phyloP scores from a whole-genome alignment of 2,888 invertebrate genomes.

The Rhagonycha lutea region DNA sequence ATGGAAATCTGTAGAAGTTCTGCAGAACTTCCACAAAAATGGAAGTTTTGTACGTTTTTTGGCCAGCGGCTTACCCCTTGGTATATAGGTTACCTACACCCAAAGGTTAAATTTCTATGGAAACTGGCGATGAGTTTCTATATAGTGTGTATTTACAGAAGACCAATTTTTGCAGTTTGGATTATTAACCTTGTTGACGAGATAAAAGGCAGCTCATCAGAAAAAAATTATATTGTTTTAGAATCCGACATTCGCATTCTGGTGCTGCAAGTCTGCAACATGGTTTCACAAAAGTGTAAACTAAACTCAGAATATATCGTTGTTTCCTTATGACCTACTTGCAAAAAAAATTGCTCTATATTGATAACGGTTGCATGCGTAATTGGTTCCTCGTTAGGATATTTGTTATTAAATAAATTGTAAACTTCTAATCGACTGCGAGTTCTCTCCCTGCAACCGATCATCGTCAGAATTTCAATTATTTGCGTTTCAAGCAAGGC shows the following conservation, averaged over 20 bases:
- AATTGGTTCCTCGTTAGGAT: neutral
- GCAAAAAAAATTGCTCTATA: neutral
- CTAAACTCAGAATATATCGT: neutral
- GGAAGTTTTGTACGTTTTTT: too few species aligned
- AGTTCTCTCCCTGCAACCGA: neutral
- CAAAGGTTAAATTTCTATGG: too few species aligned
- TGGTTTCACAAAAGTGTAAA: neutral
- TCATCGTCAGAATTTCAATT: too few species aligned
- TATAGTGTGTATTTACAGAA: too few species aligned
- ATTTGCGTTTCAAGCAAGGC: too few species aligned
- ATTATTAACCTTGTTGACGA: too few species aligned
- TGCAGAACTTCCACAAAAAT: too few species aligned
- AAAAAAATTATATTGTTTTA: neutral
- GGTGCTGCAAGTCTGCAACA: neutral
- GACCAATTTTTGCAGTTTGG: too few species aligned
- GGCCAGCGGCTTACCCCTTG: too few species aligned
- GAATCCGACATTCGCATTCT: neutral
- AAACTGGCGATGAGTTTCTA: too few species aligned
- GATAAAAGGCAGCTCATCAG: neutral
- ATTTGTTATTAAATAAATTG: neutral
- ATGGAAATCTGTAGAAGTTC: too few species aligned
- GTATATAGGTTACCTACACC: too few species aligned
- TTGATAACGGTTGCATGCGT: neutral
- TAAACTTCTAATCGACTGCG: neutral
- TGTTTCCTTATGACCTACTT: neutral